Conservation (phyloP, 2,888 invertebrate species). For the Antitype chi region DNA sequence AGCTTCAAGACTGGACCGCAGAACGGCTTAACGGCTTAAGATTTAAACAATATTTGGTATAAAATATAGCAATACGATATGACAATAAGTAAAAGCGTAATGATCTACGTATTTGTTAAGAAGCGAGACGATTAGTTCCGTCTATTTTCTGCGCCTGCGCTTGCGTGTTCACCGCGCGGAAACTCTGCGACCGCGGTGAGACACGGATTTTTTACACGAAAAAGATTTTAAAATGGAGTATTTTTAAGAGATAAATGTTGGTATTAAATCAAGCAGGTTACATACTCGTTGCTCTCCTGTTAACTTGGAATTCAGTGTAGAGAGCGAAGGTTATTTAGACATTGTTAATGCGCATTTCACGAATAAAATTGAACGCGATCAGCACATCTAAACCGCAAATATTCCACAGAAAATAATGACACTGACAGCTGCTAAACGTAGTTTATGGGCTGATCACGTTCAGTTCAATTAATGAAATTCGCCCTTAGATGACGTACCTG, state of each 20-base stretch:
- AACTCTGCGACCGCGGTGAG: slow-evolving; percentile 36
- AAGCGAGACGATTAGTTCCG: slow-evolving; percentile 59
- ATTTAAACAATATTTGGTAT: neutral
- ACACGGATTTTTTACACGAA: neutral
- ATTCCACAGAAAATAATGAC: no score
- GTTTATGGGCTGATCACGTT: no score
- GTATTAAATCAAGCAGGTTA: neutral
- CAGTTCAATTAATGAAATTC: no score
- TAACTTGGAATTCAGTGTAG: neutral
- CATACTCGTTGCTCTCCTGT: neutral
- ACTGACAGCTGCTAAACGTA: no score
- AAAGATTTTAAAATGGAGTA: neutral
- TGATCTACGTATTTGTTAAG: slow-evolving; percentile 48
- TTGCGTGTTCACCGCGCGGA: slow-evolving; percentile 39
- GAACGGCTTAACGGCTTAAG: no score
- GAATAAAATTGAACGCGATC: no score
- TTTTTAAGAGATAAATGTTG: neutral
- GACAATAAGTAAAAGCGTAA: slow-evolving; percentile 55
- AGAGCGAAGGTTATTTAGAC: neutral
- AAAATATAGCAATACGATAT: slow-evolving; percentile 3
- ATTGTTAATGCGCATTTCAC: no score
- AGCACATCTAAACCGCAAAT: no score
- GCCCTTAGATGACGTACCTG: neutral
- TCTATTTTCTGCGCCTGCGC: slow-evolving; percentile 47
- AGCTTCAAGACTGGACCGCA: neutral